Evolutionary conservation across 1,140 invertebrate genomes (phyloP).

Genomic region (Pentalonia nigronervosa): DNA sequence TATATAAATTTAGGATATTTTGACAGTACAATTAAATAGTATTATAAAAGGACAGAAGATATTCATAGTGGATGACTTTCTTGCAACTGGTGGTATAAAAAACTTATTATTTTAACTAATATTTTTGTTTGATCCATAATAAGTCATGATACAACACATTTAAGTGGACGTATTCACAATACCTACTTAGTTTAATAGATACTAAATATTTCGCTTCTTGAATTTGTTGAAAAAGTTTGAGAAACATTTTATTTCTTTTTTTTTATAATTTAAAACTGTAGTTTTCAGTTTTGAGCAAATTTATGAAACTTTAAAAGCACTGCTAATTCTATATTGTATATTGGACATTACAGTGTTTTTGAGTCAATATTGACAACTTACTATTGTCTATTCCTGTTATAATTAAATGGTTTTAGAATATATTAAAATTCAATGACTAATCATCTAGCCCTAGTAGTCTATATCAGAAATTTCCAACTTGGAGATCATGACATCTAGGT

Average conservation of each 20-base stretch:
- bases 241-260: neutral
- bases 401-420: no score
- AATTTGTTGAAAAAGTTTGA: neutral
- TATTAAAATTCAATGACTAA: no score
- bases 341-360: no score
- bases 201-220: neutral
- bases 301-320: no score
- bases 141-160: neutral
- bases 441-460: no score
- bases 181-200: neutral
- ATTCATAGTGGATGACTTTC: constrained; percentile 88
- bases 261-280: neutral
- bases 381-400: no score
- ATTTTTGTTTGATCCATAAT: neutral
- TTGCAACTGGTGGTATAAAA: constrained; percentile 87
- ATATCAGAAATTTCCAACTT: no score
- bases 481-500: no score
- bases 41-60: constrained; percentile 76
- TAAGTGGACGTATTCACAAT: neutral
- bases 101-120: neutral
- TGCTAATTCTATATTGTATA: no score
- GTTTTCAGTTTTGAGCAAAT: no score
- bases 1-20: constrained; percentile 73
- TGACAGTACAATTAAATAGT: constrained; percentile 83
- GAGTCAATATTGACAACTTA: no score